Percentiles rank a stretch among this genome's conserved stretches.
Evolutionary conservation across 2,888 invertebrate species (phyloP).

Genomic region (Aquatica leii): DNA sequence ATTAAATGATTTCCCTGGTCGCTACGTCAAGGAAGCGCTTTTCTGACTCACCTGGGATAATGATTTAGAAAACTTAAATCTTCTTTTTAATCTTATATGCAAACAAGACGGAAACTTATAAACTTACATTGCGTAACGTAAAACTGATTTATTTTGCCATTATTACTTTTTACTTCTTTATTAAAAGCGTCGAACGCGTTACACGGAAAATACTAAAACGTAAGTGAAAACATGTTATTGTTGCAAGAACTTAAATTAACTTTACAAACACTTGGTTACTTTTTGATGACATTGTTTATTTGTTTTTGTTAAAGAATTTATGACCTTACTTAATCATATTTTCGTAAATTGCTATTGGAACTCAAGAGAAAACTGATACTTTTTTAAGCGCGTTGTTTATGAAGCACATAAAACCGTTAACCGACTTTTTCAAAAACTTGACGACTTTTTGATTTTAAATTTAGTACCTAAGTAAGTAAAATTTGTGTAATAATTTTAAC

Average conservation of each 20-base stretch:
- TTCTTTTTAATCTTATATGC: constrained; percentile 56
- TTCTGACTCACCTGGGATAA: constrained; percentile 46
- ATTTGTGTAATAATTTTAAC: no score
- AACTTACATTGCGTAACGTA: constrained; percentile 32
- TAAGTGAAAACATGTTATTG: not conserved
- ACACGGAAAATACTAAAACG: not conserved
- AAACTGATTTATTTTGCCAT: not conserved
- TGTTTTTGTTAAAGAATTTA: not conserved
- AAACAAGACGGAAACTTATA: constrained; percentile 48
- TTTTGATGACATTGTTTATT: no score
- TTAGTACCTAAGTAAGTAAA: no score
- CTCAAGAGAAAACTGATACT: not conserved
- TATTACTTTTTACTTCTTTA: not conserved
- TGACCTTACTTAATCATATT: not conserved
- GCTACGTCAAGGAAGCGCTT: constrained; percentile 40
- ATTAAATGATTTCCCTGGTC: constrained; percentile 50
- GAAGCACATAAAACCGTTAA: not conserved
- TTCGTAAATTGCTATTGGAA: not conserved
- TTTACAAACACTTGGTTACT: no score
- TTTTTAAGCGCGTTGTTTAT: not conserved
- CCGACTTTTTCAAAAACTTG: not conserved
- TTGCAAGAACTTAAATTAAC: not conserved
- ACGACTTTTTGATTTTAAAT: not conserved
- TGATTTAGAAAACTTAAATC: constrained; percentile 49
- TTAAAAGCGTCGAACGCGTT: not conserved